Conservation (phyloP, 1,140 invertebrate genomes). For the Tribolium castaneum region DNA sequence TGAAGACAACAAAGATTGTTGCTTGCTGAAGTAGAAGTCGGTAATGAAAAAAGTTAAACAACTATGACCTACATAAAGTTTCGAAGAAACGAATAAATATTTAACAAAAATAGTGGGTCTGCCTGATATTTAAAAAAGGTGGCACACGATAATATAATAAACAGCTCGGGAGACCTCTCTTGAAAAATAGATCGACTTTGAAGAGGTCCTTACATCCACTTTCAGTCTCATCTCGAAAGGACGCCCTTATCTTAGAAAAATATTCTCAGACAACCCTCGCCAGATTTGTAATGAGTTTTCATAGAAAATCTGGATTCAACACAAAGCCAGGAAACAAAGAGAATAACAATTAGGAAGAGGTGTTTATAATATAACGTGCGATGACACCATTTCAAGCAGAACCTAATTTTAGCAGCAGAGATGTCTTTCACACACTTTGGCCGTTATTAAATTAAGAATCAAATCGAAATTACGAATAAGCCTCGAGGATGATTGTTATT, state of each 20-base stretch:
- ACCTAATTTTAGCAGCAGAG: background rate
- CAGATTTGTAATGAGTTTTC: background rate
- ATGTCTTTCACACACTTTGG: background rate
- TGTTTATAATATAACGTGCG: background rate
- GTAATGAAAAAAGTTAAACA: too few species aligned
- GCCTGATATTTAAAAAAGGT: background rate
- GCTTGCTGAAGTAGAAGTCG: too few species aligned
- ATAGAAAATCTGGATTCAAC: background rate
- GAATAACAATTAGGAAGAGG: background rate
- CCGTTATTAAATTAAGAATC: background rate
- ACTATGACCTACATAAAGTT: too few species aligned
- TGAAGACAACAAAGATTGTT: too few species aligned
- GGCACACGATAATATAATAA: background rate
- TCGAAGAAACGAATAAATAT: too few species aligned
- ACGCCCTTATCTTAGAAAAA: background rate
- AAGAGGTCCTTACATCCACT: background rate
- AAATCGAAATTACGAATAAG: background rate
- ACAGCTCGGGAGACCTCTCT: background rate
- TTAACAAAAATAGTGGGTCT: too few species aligned
- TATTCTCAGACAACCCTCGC: background rate
- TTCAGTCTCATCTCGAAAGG: background rate
- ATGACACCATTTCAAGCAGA: background rate
- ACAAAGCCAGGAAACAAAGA: background rate
- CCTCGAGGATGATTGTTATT: background rate
- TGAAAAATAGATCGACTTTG: background rate